phyloP scores from a whole-genome alignment of 2,113 vertebrate genomes.

The Capricornis sumatraensis region DNA sequence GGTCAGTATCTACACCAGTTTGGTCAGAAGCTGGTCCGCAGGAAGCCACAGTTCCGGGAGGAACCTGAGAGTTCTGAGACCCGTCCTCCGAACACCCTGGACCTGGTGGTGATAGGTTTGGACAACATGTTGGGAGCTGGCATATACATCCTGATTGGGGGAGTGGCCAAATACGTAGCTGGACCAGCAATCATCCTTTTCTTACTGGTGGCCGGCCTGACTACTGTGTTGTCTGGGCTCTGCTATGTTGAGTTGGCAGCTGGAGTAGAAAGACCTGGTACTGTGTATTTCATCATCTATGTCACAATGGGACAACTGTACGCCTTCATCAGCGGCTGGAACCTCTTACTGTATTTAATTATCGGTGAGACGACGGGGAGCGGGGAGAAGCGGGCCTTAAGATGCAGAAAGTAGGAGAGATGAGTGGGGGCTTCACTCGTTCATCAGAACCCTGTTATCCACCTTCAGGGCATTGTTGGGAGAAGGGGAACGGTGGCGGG shows the following conservation, averaged over 20 bases:
- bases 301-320: conserved; percentile 94
- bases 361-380: conserved; percentile 71
- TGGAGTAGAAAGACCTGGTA: conserved; percentile 85
- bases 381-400: fast-evolving
- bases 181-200: conserved; percentile 89
- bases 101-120: conserved; percentile 90
- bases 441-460: background rate
- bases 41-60: background rate
- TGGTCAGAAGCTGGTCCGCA: conserved; percentile 78
- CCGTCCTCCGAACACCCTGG: conserved; percentile 85
- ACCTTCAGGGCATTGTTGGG: fast-evolving
- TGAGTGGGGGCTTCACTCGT: background rate
- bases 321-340: conserved; percentile 94
- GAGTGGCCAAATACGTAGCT: conserved; percentile 88
- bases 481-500: background rate
- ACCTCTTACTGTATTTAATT: conserved; percentile 92
- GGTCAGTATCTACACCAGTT: conserved; percentile 69
- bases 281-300: conserved; percentile 89
- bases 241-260: conserved; percentile 94
- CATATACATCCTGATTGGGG: conserved; percentile 89
- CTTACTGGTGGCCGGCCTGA: conserved; percentile 90
- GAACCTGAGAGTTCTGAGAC: conserved; percentile 77
- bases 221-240: conserved; percentile 90
- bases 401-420: background rate
- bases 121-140: conserved; percentile 92